These are phyloP conservation scores for Lottia gigantea DNA, from an alignment of 2,888 invertebrate genomes.

Conservation along the genomic window DNA sequence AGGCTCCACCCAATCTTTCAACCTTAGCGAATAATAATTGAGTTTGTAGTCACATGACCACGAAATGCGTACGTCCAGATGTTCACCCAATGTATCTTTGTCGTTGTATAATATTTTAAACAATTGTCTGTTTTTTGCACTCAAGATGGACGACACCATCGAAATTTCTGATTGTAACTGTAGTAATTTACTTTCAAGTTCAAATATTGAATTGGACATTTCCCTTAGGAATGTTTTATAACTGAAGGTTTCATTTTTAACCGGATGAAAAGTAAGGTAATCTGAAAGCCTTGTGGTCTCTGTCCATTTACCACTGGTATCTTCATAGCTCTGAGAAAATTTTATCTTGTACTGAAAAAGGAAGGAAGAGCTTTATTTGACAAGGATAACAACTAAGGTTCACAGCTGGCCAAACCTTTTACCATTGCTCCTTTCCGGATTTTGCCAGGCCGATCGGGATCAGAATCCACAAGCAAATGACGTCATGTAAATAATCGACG, in stretches of 20 bases:
- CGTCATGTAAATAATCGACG: too few species aligned
- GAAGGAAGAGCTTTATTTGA: too few species aligned
- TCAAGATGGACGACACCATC: neutral
- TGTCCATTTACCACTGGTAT: neutral
- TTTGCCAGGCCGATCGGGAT: too few species aligned
- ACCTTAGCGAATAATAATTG: neutral
- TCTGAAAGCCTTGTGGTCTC: neutral
- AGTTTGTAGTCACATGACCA: neutral
- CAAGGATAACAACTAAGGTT: too few species aligned
- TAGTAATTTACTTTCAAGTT: neutral
- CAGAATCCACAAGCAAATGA: too few species aligned
- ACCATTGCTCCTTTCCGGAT: too few species aligned
- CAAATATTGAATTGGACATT: neutral
- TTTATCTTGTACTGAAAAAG: neutral
- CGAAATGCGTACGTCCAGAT: neutral
- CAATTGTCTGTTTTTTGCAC: too few species aligned
- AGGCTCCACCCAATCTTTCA: neutral
- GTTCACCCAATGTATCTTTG: neutral
- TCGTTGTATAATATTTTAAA: neutral
- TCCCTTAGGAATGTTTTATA: neutral
- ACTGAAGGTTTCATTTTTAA: neutral
- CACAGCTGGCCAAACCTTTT: too few species aligned
- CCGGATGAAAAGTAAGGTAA: neutral
- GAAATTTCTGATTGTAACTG: neutral
- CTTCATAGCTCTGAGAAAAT: neutral